A percentile compares a stretch with the other conserved stretches of the same genome.
Evolutionary conservation across 2,113 vertebrate genomes (phyloP).

Genomic region (Callospermophilus lateralis): DNA sequence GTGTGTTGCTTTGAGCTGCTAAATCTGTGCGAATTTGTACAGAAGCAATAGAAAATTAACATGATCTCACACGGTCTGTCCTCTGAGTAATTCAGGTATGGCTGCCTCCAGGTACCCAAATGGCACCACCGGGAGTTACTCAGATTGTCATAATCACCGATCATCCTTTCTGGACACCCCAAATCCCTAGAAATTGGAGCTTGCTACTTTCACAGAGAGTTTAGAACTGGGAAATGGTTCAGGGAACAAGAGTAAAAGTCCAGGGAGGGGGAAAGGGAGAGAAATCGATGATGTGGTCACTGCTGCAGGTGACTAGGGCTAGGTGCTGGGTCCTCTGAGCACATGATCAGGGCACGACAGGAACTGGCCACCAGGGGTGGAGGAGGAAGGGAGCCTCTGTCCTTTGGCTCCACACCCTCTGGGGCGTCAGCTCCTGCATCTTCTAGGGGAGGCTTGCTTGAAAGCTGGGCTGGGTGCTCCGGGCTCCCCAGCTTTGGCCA

Average conservation of each 20-base stretch:
- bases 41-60: neutral
- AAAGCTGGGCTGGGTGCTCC: neutral
- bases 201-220: neutral
- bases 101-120: too few species aligned
- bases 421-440: neutral
- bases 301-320: accelerated
- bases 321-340: neutral
- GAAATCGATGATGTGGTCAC: neutral
- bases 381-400: neutral
- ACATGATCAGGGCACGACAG: neutral
- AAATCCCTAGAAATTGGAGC: neutral
- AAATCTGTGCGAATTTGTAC: neutral
- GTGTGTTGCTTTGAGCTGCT: neutral
- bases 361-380: neutral
- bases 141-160: too few species aligned
- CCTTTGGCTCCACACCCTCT: neutral
- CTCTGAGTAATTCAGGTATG: too few species aligned
- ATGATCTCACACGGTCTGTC: too few species aligned
- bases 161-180: neutral
- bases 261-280: neutral
- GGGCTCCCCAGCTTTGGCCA: neutral
- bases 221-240: accelerated
- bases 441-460: neutral
- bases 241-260: neutral
- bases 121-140: too few species aligned